A percentile compares a stretch with the other conserved stretches of the same genome.
Evolutionary conservation across 2,797 vertebrate genomes (phyloP).

Genomic region (Gadopsis marmoratus): DNA sequence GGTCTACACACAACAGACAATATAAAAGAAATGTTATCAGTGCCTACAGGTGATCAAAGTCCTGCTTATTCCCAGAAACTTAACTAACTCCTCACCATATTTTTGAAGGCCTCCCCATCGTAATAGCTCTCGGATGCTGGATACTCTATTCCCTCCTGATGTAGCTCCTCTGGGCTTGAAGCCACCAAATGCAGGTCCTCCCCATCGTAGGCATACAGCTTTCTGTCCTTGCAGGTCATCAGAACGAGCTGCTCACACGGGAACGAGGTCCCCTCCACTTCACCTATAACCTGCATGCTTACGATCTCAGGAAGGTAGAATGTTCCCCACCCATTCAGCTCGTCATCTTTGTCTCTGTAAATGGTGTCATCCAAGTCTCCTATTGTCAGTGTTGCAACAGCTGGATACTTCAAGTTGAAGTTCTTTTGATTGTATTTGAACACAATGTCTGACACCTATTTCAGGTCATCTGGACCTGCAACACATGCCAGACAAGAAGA

Average conservation of each 20-base stretch:
- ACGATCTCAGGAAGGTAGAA: constrained; percentile 32
- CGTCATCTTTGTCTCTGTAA: background rate
- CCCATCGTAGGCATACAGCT: constrained; percentile 50
- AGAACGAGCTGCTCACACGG: constrained; percentile 42
- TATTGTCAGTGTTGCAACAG: background rate
- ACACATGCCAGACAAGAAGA: background rate
- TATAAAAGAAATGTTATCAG: background rate
- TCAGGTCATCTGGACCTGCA: background rate
- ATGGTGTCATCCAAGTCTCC: constrained; percentile 28
- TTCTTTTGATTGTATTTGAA: too few relatives aligned
- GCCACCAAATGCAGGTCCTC: constrained; percentile 57
- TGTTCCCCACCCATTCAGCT: constrained; percentile 36
- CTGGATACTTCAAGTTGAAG: accelerated
- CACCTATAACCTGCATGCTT: constrained; percentile 41
- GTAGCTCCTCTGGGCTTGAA: accelerated
- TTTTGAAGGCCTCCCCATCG: constrained; percentile 40
- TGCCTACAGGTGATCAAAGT: background rate
- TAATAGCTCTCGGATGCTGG: constrained; percentile 42
- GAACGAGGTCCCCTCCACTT: background rate
- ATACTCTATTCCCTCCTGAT: accelerated
- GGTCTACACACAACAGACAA: constrained; percentile 21
- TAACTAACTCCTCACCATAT: constrained; percentile 43
- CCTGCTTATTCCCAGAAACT: background rate
- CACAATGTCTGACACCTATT: accelerated
- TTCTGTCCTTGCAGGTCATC: constrained; percentile 51